Evolutionary conservation across 2,888 invertebrate genomes (phyloP).

Genomic region (Cylloceria caligata): DNA sequence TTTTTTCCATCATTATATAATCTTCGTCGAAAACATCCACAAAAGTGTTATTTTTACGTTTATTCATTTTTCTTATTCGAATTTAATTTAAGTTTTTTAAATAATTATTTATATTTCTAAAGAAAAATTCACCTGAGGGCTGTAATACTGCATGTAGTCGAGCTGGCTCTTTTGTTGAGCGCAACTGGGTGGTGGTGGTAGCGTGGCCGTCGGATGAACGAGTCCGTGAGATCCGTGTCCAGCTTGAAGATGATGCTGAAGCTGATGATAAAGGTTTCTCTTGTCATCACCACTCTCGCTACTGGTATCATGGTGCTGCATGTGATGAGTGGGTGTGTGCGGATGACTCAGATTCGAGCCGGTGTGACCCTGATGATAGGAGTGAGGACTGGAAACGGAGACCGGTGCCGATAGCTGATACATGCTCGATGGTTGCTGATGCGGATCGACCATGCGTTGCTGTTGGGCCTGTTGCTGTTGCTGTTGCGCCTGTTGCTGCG

Average conservation of each 20-base stretch:
- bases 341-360: slow-evolving; percentile 78
- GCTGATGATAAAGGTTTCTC: slow-evolving; percentile 82
- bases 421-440: slow-evolving; percentile 80
- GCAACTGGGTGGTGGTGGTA: slow-evolving; percentile 81
- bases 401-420: slow-evolving; percentile 82
- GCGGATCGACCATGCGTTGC: slow-evolving; percentile 76
- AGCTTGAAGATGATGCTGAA: slow-evolving; percentile 82
- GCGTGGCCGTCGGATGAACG: slow-evolving; percentile 82
- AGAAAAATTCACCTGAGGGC: slow-evolving; percentile 79
- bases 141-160: slow-evolving; percentile 83
- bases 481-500: slow-evolving; percentile 72
- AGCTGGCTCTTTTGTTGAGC: slow-evolving; percentile 83
- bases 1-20: no score
- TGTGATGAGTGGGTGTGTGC: slow-evolving; percentile 81
- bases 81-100: not conserved
- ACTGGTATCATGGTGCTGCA: slow-evolving; percentile 78
- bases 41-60: no score
- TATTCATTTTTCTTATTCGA: not conserved
- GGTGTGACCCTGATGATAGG: slow-evolving; percentile 81
- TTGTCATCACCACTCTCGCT: slow-evolving; percentile 82
- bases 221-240: slow-evolving; percentile 78
- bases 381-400: slow-evolving; percentile 82
- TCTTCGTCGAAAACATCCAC: no score
- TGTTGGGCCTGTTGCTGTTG: slow-evolving; percentile 69
- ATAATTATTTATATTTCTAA: not conserved